Base-by-base conservation (phyloP, 2,888 invertebrate species). In the Drosophila crucigera region DNA sequence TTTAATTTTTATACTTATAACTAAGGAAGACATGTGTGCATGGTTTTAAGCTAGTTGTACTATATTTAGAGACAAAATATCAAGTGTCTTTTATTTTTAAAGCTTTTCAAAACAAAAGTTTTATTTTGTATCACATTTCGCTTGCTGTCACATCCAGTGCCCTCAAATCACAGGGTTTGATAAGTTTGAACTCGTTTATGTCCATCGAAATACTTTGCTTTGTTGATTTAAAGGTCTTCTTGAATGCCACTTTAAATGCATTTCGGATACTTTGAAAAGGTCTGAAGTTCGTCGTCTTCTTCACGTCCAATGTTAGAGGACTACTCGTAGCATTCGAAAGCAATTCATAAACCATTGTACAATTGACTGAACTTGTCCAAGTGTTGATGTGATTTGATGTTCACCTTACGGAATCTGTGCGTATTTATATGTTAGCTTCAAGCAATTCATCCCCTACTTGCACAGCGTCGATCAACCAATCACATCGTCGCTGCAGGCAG, bases 271-370 rank as follows among this genome's bases (percentile, higher is more conserved):
- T 74, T 59, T 87, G 83, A 3, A 78, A 56, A 25, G 85, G 79
- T 19, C 71, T 72, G 50, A 80, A 80, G 35, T 78, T 77, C 16
- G 19, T 74, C 47, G 47, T 80, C 39, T 88, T 90, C 54, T 79
- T 80, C 43, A 28, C 58, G 35, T 22, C 56, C 37, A 52, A 22
- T 10, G 16, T 52, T 16, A 41, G 25, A 31, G 35, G 41, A 53
- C 49, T 67, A 71, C 62, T 60, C 30, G 68, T 49, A 22, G 76
- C 63, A 64, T 83, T 85, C 30, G 79, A 55, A 31, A 91, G 82
- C 39, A 76, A 76, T 80, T 91, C 84, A 81, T 90, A 91, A 28
- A 77, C 79, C 92, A 92, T 91, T 50, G 52, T 63, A 53, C 60
- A 61, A 31, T 33, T 19, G 66, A 70, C 43, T 72, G 54, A 49